Conservation (phyloP, 2,888 invertebrate genomes). For the Polietes domitor region DNA sequence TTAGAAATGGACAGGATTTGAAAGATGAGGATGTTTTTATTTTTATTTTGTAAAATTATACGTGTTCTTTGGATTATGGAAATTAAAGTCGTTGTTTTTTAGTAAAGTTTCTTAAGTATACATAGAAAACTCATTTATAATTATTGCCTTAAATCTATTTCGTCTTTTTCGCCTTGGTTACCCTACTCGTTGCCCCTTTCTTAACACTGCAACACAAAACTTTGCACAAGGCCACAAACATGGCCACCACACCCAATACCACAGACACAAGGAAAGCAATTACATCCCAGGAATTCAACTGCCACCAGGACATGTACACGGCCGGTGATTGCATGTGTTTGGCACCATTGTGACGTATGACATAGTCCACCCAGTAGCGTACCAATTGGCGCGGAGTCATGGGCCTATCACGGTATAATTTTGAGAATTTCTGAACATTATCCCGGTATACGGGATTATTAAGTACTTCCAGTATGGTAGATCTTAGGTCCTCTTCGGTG, state of each 20-base stretch:
- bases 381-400: slow-evolving; percentile 81
- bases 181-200: background rate
- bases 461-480: slow-evolving; percentile 68
- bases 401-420: slow-evolving; percentile 82
- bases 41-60: too few species aligned
- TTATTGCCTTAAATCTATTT: too few species aligned
- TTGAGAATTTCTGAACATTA: slow-evolving; percentile 79
- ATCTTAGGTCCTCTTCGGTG: slow-evolving; percentile 55
- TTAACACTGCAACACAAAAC: background rate
- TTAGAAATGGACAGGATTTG: too few species aligned
- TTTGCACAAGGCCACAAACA: slow-evolving; percentile 18
- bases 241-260: slow-evolving; percentile 15
- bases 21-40: too few species aligned
- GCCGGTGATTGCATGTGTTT: slow-evolving; percentile 81
- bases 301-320: slow-evolving; percentile 79
- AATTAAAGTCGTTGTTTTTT: too few species aligned
- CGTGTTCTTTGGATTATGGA: too few species aligned
- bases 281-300: slow-evolving; percentile 81
- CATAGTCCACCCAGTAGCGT: slow-evolving; percentile 83
- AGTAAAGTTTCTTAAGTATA: too few species aligned
- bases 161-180: slow-evolving; percentile 38
- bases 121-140: too few species aligned
- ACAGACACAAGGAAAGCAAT: slow-evolving; percentile 63
- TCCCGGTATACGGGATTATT: slow-evolving; percentile 68
- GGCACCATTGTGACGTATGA: slow-evolving; percentile 82